Base-by-base conservation (phyloP, 2,888 invertebrate genomes). In the Protonemura montana region DNA sequence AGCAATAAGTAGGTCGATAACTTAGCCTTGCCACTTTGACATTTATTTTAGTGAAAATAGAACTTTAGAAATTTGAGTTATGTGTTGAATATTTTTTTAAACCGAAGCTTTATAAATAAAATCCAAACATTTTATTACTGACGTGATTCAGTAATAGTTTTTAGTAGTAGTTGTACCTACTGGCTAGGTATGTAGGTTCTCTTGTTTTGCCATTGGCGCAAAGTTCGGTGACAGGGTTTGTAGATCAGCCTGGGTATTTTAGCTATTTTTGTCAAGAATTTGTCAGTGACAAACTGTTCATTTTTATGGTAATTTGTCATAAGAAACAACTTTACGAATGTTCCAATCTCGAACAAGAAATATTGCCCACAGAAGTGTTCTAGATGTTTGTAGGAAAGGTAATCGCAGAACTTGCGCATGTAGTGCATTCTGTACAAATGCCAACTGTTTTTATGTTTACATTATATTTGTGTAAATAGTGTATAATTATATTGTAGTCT, bases 211-310 rank as follows among this genome's bases (percentile, higher is more conserved):
- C 59, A 59, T 21, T 59, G 2, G 59, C 59, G 59, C 59, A 59
- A 59, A 59, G 59, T 59, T 59, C 59, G 59, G 59, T 59, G 13
- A 59, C 59, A 59, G 59, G 59, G 59, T 59, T 59, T 59, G 59
- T 59, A 59, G 59, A 59, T 7, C 59, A 59, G 21, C 59, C 59
- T 59, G 59, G 16, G 21, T 10, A 59, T 59, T 59, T 59, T 59
- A 21, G 59, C 21, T 21, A 21, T 59, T 59, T 10, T 59, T 2
- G 59, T 59, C 59, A 59, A 21, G 16, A 21, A 21, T 21, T 59
- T 59, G 1, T 59, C 21, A 13, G 16, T 59, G 59, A 59, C 35
- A 59, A 21, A 59, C 41, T 41, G 13, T 41, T 7, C 41, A n/a
- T n/a, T n/a, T n/a, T n/a, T n/a, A n/a, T n/a, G n/a, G n/a, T n/a